Conservation (phyloP, 2,888 invertebrate species). For the Tethea ocularis region DNA sequence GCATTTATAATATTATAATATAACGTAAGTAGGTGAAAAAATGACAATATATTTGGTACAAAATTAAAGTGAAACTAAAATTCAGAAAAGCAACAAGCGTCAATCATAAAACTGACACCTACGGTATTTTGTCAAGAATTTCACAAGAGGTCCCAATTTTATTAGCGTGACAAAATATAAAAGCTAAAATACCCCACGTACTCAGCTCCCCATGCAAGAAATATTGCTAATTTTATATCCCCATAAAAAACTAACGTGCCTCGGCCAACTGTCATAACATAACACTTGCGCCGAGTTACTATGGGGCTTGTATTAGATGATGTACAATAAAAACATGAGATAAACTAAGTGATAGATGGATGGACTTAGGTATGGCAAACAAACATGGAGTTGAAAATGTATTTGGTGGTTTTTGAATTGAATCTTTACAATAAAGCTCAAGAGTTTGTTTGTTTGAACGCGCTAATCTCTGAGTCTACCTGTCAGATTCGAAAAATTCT, state of each 20-base stretch:
- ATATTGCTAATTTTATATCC: conserved; percentile 33
- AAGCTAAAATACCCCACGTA: conserved; percentile 2
- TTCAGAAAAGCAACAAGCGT: background rate
- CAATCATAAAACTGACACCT: background rate
- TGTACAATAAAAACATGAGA: background rate
- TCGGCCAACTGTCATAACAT: background rate
- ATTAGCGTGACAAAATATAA: conserved; percentile 3
- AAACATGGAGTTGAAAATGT: background rate
- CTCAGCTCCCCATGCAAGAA: background rate
- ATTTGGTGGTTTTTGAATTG: background rate
- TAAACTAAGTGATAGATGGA: background rate
- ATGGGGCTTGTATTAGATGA: background rate
- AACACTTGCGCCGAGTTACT: background rate
- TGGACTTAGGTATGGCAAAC: background rate
- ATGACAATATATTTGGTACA: background rate
- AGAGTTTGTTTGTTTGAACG: too few relatives aligned
- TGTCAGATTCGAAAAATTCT: too few relatives aligned
- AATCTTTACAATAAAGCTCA: too few relatives aligned
- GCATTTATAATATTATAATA: too few relatives aligned
- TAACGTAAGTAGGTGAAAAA: too few relatives aligned
- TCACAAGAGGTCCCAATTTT: conserved; percentile 2
- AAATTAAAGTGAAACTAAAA: background rate
- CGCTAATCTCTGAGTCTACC: too few relatives aligned
- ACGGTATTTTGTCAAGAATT: background rate
- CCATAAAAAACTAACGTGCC: conserved; percentile 37